Conservation (phyloP, 2,888 invertebrate genomes). For the Parnassius glacialis region DNA sequence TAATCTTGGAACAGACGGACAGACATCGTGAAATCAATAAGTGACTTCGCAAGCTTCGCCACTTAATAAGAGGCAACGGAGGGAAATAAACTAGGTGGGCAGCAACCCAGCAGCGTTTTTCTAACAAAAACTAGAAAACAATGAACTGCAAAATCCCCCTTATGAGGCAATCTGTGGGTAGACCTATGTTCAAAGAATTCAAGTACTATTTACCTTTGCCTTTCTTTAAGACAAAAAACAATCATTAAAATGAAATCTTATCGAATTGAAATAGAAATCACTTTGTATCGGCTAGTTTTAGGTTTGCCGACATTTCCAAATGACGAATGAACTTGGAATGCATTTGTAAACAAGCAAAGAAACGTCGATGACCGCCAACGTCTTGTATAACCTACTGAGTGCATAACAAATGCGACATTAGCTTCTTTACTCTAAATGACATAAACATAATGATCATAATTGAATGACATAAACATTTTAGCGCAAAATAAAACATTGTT, state of each 20-base stretch:
- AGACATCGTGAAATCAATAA: no score
- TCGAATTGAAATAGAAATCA: slow-evolving; percentile 3
- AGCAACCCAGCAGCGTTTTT: no score
- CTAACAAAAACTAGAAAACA: no score
- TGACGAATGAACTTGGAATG: slow-evolving; percentile 48
- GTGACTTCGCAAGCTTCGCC: no score
- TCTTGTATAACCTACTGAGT: slow-evolving; percentile 30
- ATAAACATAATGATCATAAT: slow-evolving; percentile 29
- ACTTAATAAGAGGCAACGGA: no score
- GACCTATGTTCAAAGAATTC: no score
- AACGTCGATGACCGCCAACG: slow-evolving; percentile 43
- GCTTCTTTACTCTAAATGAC: slow-evolving; percentile 17
- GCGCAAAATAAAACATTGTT: slow-evolving; percentile 6
- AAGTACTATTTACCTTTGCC: not conserved
- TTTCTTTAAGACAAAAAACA: not conserved
- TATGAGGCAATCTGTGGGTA: no score
- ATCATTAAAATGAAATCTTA: slow-evolving; percentile 6
- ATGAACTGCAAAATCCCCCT: no score
- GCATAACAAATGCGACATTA: not conserved
- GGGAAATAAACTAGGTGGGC: no score
- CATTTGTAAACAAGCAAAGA: slow-evolving; percentile 35
- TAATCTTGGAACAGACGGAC: no score
- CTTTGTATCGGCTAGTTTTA: slow-evolving; percentile 20
- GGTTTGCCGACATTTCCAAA: slow-evolving; percentile 15
- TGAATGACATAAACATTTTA: slow-evolving; percentile 4